Evolutionary conservation across 2,888 invertebrate genomes (phyloP), one percentile per base, ranked within the genome.

Genomic region (Copidosoma aretas): DNA sequence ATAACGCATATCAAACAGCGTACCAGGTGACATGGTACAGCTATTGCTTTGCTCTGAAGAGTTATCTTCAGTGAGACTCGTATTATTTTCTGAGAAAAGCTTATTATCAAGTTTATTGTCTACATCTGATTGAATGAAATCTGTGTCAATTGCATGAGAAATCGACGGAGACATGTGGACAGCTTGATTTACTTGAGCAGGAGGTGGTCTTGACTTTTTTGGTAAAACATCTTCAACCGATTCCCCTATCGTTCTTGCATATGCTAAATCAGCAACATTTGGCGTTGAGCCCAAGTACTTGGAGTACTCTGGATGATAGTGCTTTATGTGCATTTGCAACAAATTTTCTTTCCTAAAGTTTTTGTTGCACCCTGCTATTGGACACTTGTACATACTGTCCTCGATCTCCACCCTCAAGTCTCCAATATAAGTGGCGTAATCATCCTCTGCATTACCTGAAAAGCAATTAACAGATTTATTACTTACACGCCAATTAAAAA

Each of bases 281-380:
- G 94, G 94, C 0, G 94, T 93, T 0, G 88, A 88, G 3, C 93
- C 93, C 73, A 94, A 84, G 81, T 89, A 89, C 81, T 91, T 90
- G 1, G 89, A 88, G 68, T 92, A 87, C 73, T 94, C 93, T 1
- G 91, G 89, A 84, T 97, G 97, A 83, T 97, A 97, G 82, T 97
- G 96, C 79, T 97, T 97, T 53, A 97, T 92, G 81, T 97, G 97
- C 90, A 95, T 96, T 85, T 93, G 92, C 12, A 97, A 85, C 60
- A 97, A 88, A 72, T 93, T 94, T 80, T 95, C 94, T 80, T 95
- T 95, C 8, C 97, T 88, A 81, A 96, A 97, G 76, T 91, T 92
- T 84, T 97, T 97, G 61, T 88, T 89, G 80, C 97, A 97, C 1
- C 91, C 91, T 71, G 91, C 91, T 59, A 92, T 91, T 0, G 94